Evolutionary conservation across 64 coral and sea anemone genomes (phyloP), one percentile per base, ranked within the genome.

Genomic region (Stichodactyla helianthus): DNA sequence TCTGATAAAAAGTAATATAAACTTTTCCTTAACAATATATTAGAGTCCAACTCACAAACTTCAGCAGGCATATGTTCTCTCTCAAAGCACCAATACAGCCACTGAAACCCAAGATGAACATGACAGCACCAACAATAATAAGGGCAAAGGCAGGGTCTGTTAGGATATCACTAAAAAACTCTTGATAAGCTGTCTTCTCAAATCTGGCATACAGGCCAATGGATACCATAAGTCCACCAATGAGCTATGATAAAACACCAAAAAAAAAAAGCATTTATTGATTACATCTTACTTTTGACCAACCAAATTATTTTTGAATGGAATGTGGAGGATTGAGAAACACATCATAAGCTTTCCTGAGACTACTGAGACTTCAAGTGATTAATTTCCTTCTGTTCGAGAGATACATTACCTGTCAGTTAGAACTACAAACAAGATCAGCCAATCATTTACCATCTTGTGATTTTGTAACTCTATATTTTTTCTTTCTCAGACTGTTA

Each of bases 21-120:
- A 44, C 35, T 44, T 44, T 44, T 3, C 35, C 35, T 44, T 44
- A 44, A 3, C 4, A 44, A 44, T 44, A 44, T 3, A 44, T 44
- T 44, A 44, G 2, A 44, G 35, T 44, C 35, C 35, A 44, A 95
- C 97, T 95, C 85, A 99, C 97, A 95, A 99, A 99, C 60, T 99
- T 99, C 19, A 99, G 83, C 15, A 99, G 87, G 77, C 97, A 99
- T 18, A 99, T 88, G 59, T 99, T 99, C 93, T 99, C 97, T 59
- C 97, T 56, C 31, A 99, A 84, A 56, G 97, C 97, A 79, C 97
- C 97, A 90, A 99, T 99, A 76, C 97, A 99, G 1, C 97, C 97
- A 86, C 93, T 99, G 76, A 99, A 99, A 17, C 97, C 97, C 67
- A 99, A 84, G 25, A 99, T 86, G 50, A 99, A 99, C 97, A 99